Percentiles rank a stretch among this genome's conserved stretches.
phyloP scores from a whole-genome alignment of 2,888 invertebrate genomes.

The Agrilus cyanescens region DNA sequence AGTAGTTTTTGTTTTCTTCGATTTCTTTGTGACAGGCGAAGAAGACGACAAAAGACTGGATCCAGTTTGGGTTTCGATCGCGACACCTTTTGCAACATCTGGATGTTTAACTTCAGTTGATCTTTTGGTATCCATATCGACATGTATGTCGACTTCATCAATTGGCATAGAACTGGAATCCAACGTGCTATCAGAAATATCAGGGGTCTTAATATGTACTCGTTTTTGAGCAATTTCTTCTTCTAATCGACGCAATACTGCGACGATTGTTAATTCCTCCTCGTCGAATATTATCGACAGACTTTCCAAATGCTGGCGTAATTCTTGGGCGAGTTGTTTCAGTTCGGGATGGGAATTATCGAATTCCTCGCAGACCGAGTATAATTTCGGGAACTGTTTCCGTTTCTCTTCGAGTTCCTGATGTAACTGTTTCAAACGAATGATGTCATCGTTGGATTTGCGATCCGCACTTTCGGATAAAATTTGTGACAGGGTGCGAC shows the following conservation, averaged over 20 bases:
- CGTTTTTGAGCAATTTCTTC: too few relatives aligned
- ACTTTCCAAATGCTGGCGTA: constrained; percentile 44
- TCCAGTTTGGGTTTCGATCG: constrained; percentile 58
- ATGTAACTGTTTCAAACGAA: constrained; percentile 26
- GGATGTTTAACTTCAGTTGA: constrained; percentile 18
- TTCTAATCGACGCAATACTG: too few relatives aligned
- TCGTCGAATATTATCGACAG: constrained; percentile 47
- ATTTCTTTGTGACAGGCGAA: constrained; percentile 25
- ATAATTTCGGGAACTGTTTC: constrained; percentile 36
- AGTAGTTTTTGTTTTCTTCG: constrained; percentile 37
- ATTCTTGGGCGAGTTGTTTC: constrained; percentile 33
- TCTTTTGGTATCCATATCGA: constrained; percentile 19
- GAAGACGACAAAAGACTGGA: constrained; percentile 40
- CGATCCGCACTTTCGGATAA: constrained; percentile 19
- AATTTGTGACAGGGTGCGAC: constrained; percentile 23
- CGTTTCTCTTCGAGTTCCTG: constrained; percentile 37
- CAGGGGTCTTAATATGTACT: constrained; percentile 33
- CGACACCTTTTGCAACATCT: constrained; percentile 22
- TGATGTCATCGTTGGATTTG: constrained; percentile 27
- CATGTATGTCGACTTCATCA: constrained; percentile 41
- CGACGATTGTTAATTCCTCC: constrained; percentile 40
- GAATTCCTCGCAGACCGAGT: constrained; percentile 38
- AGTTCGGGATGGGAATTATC: constrained; percentile 38
- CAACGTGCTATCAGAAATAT: constrained; percentile 49
- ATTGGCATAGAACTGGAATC: constrained; percentile 63